Evolutionary conservation across 2,888 invertebrate species (phyloP).

Genomic region (Drosophila peninsularis): DNA sequence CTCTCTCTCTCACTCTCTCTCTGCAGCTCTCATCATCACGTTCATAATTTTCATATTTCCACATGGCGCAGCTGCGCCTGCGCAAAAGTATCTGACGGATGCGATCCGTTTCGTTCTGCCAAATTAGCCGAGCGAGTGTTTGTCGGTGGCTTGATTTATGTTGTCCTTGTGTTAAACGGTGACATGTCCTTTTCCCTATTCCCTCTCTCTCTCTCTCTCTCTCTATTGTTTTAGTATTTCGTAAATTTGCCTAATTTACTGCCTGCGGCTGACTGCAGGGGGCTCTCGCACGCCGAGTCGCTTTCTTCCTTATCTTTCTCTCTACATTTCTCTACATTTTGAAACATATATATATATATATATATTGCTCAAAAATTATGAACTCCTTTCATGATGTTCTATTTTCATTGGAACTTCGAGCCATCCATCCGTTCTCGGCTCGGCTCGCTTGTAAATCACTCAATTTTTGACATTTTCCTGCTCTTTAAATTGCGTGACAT

Average conservation of each 20-base stretch:
- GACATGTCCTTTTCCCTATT: constrained; percentile 25
- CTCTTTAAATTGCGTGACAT: constrained; percentile 85
- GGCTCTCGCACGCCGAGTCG: neutral
- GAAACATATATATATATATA: constrained; percentile 9
- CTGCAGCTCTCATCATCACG: constrained; percentile 19
- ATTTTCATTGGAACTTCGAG: constrained; percentile 64
- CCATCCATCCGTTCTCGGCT: constrained; percentile 47
- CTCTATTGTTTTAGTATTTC: constrained; percentile 38
- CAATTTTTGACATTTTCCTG: constrained; percentile 83
- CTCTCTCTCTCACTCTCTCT: constrained; percentile 3
- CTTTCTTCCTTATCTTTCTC: constrained; percentile 53
- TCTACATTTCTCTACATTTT: constrained; percentile 18
- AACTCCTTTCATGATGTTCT: constrained; percentile 64
- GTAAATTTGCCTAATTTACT: constrained; percentile 70
- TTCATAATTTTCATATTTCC: constrained; percentile 82
- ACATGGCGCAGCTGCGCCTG: constrained; percentile 68
- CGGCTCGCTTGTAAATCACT: constrained; percentile 83
- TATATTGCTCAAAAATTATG: constrained; percentile 57
- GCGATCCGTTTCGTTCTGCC: constrained; percentile 70
- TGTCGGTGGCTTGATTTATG: constrained; percentile 59
- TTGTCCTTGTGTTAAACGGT: constrained; percentile 46
- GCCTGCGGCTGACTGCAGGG: constrained; percentile 18
- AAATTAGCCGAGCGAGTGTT: constrained; percentile 64
- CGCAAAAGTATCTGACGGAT: constrained; percentile 68
- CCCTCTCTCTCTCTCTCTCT: constrained; percentile 1